Conservation (phyloP, 2,888 invertebrate species). For the Endotricha flammealis region DNA sequence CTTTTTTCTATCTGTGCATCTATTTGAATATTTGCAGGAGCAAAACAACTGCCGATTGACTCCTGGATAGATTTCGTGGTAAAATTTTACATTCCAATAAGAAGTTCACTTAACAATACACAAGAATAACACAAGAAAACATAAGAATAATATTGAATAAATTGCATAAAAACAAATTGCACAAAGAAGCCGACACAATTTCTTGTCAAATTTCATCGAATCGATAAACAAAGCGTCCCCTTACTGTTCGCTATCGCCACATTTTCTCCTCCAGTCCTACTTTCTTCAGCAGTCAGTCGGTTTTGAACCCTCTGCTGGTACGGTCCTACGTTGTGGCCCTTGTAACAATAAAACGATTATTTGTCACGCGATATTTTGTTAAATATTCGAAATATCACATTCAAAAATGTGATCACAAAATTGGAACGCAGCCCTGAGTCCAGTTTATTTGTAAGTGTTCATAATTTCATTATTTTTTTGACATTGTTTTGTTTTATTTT, state of each 20-base stretch:
- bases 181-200: too few relatives aligned
- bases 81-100: too few relatives aligned
- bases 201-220: slow-evolving; percentile 8
- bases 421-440: slow-evolving; percentile 23
- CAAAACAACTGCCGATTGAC: too few relatives aligned
- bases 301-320: slow-evolving; percentile 31
- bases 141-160: too few relatives aligned
- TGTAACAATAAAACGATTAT: slow-evolving; percentile 7
- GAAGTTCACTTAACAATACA: too few relatives aligned
- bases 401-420: slow-evolving; percentile 34
- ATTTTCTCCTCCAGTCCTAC: slow-evolving; percentile 41
- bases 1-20: too few relatives aligned
- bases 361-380: slow-evolving; percentile 18
- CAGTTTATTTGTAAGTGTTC: slow-evolving; percentile 29
- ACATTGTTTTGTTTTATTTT: too few relatives aligned
- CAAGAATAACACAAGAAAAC: too few relatives aligned
- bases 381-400: slow-evolving; percentile 13
- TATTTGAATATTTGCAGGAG: too few relatives aligned
- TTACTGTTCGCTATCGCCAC: slow-evolving; percentile 29
- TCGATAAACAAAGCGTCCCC: slow-evolving; percentile 11
- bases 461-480: too few relatives aligned
- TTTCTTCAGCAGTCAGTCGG: slow-evolving; percentile 49
- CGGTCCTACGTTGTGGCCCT: slow-evolving; percentile 24
- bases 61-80: too few relatives aligned
- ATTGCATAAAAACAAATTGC: too few relatives aligned